phyloP scores from a whole-genome alignment of 2,797 vertebrate species.

The Falco naumanni region DNA sequence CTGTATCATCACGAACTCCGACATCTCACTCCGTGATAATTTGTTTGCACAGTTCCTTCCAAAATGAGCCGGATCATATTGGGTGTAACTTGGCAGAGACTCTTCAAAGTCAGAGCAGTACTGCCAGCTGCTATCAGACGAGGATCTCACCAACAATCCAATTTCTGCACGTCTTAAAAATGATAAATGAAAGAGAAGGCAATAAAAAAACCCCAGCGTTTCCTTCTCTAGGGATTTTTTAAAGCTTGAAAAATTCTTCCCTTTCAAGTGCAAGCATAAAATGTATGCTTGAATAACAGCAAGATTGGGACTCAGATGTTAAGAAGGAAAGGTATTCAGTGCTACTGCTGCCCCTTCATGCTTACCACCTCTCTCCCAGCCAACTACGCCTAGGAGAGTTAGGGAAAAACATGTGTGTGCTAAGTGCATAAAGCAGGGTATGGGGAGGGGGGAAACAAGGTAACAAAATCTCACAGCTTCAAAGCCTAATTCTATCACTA shows the following conservation, averaged over 20 bases:
- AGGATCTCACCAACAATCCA: background rate
- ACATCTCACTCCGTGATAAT: background rate
- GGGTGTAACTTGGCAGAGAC: background rate
- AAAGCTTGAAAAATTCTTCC: background rate
- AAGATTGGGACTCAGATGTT: background rate
- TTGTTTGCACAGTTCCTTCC: background rate
- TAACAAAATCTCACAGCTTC: background rate
- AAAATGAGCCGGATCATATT: background rate
- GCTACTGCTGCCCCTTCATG: background rate
- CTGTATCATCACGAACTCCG: background rate
- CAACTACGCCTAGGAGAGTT: background rate
- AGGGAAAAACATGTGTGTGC: background rate
- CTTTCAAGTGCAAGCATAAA: conserved; percentile 6
- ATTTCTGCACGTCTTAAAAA: background rate
- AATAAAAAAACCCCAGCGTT: background rate
- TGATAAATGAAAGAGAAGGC: background rate
- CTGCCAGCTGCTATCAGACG: background rate
- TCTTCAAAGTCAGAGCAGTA: background rate
- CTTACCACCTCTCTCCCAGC: background rate
- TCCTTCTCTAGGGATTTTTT: background rate
- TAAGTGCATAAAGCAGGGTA: background rate
- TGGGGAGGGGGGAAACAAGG: background rate
- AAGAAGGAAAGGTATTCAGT: background rate
- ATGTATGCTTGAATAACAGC: background rate
- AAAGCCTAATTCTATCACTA: background rate